Base-by-base conservation (phyloP, 2,113 vertebrate genomes). In the human region DNA sequence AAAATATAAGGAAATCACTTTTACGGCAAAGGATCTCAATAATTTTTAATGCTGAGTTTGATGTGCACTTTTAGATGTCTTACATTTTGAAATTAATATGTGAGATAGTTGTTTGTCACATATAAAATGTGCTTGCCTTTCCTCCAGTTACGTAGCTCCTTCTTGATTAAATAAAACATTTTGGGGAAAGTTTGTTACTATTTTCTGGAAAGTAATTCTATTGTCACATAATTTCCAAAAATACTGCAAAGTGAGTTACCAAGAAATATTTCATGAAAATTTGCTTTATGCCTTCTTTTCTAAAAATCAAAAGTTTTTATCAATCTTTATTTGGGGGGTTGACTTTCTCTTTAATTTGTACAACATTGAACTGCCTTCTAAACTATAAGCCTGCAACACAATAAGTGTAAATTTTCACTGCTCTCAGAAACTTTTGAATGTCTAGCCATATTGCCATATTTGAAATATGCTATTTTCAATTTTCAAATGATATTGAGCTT, bases 161-260 rank as follows among this genome's bases (percentile, higher is more conserved):
- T 90, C 59, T 55, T 70, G 43, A 43, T 90, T 93, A 72, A 92
- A 45, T 45, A 81, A 96, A 90, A 93, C 35, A 52, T 48, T 90
- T 84, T 22, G 18, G 30, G 27, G 2, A 40, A 93, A 93, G 3
- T 88, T 81, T 30, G 50, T 80, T 57, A 90, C 82, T 78, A 17
- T 80, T 52, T 80, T 88, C 88, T n/a, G 16, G 48, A 93, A 93
- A 84, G 27, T 57, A 4, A 66, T 55, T 94, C 30, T 72, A 59
- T 87, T 32, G 27, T 30, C 59, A 78, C 2, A 32, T 52, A 70
- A 73, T 75, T 50, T 76, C 57, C 35, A 68, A 96, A 76, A 79
- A 20, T 78, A 55, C 8, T 9, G 22, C 17, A 75, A 88, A 75
- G 79, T 50, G 70, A 96, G 48, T 45, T 80, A 61, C 57, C 48